phyloP scores from a whole-genome alignment of 2,888 invertebrate genomes.

The Amphipyra berbera region DNA sequence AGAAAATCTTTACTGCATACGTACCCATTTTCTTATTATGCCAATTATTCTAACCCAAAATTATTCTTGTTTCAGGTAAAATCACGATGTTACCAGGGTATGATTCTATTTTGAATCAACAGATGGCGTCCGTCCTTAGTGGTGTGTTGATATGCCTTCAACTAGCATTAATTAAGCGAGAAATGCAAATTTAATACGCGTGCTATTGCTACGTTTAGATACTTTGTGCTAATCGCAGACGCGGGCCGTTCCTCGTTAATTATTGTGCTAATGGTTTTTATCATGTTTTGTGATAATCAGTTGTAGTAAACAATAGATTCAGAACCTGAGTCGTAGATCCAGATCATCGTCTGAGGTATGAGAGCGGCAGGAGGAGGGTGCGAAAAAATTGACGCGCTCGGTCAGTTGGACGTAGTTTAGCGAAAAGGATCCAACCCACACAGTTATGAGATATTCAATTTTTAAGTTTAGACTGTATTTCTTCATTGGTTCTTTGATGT shows the following conservation, averaged over 20 bases:
- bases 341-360: no score
- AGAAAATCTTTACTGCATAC: no score
- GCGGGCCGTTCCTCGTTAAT: constrained; percentile 23
- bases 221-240: constrained; percentile 51
- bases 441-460: no score
- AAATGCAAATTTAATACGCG: constrained; percentile 65
- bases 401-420: no score
- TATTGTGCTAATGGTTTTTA: constrained; percentile 19
- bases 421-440: no score
- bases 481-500: no score
- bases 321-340: neutral
- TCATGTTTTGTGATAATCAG: neutral
- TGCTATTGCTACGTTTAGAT: constrained; percentile 57
- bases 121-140: constrained; percentile 31
- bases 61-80: constrained; percentile 63
- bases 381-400: no score
- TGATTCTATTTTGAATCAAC: constrained; percentile 22
- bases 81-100: constrained; percentile 9
- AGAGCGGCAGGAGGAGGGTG: no score
- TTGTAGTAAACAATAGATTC: neutral
- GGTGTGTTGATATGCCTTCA: constrained; percentile 29
- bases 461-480: no score
- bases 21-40: no score
- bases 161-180: constrained; percentile 50
- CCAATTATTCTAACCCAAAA: constrained; percentile 6